phyloP scores from a whole-genome alignment of 1,140 invertebrate genomes.

The Drosophila serrata region DNA sequence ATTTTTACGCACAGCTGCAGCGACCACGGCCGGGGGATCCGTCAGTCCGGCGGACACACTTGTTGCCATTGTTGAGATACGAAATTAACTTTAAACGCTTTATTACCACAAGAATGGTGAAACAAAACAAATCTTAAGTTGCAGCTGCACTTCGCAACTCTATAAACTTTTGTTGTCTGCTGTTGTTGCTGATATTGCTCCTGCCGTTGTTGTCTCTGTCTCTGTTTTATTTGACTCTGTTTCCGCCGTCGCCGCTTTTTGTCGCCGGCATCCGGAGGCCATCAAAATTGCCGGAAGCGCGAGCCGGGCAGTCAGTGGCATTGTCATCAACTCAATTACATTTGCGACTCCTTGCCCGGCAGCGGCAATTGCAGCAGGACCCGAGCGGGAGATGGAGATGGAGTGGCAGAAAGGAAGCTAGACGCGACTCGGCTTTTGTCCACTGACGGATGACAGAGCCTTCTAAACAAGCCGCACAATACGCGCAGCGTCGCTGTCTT shows the following conservation, averaged over 20 bases:
- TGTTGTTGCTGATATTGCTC: constrained; percentile 6
- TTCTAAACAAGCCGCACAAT: constrained; percentile 76
- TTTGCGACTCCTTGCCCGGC: constrained; percentile 54
- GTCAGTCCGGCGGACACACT: constrained; percentile 20
- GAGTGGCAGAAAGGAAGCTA: constrained; percentile 26
- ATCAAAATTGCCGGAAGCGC: constrained; percentile 78
- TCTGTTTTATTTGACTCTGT: constrained; percentile 40
- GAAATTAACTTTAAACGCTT: constrained; percentile 80
- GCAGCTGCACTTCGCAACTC: constrained; percentile 34
- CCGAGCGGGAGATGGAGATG: background rate
- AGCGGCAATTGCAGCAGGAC: constrained; percentile 46
- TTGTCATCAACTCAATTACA: constrained; percentile 80
- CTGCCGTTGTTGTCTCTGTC: constrained; percentile 27
- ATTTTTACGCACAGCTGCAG: constrained; percentile 68
- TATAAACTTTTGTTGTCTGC: constrained; percentile 37
- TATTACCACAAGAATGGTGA: constrained; percentile 73
- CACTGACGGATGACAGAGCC: constrained; percentile 39
- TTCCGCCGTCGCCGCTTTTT: constrained; percentile 54
- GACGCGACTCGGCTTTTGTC: constrained; percentile 45
- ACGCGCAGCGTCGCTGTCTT: constrained; percentile 62
- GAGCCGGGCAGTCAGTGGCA: constrained; percentile 55
- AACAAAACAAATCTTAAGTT: constrained; percentile 72
- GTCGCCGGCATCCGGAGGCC: constrained; percentile 69
- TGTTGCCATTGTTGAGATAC: constrained; percentile 59
- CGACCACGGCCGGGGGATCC: constrained; percentile 12